These are phyloP conservation scores for Pseudomugil tenellus DNA, from an alignment of 2,797 vertebrate species.

Conservation along the genomic window DNA sequence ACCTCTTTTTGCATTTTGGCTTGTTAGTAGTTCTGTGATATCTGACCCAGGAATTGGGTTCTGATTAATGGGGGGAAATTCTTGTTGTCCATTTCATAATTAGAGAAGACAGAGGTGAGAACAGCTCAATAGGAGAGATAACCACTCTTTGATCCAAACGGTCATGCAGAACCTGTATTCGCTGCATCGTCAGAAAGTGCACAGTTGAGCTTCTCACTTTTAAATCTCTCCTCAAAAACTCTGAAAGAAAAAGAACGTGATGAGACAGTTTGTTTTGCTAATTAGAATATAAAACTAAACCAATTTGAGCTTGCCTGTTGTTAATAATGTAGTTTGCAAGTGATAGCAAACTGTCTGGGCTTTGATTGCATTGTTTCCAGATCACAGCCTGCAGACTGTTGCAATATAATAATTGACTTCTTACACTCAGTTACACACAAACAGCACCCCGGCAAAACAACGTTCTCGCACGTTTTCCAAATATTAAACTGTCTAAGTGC, in stretches of 20 bases:
- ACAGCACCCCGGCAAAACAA: slow-evolving; percentile 33
- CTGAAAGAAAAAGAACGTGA: slow-evolving; percentile 50
- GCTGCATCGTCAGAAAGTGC: slow-evolving; percentile 86
- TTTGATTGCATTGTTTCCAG: slow-evolving; percentile 53
- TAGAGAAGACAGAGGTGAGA: slow-evolving; percentile 96
- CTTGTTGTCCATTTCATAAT: slow-evolving; percentile 89
- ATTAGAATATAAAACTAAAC: slow-evolving; percentile 25
- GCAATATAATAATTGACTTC: slow-evolving; percentile 62
- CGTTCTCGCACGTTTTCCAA: slow-evolving; percentile 56
- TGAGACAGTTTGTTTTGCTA: slow-evolving; percentile 22
- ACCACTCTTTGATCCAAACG: slow-evolving; percentile 94
- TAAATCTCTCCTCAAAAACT: slow-evolving; percentile 85
- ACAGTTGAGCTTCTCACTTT: slow-evolving; percentile 82
- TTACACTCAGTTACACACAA: slow-evolving; percentile 61
- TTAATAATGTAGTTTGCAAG: slow-evolving; percentile 39
- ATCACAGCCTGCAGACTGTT: slow-evolving; percentile 52
- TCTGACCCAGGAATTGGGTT: slow-evolving; percentile 81
- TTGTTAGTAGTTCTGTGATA: slow-evolving; percentile 85
- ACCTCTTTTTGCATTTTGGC: slow-evolving; percentile 80
- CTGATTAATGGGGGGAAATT: slow-evolving; percentile 91
- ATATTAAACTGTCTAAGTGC: slow-evolving; percentile 70
- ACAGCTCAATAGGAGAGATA: slow-evolving; percentile 96
- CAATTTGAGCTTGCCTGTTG: slow-evolving; percentile 27
- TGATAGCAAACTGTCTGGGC: slow-evolving; percentile 37
- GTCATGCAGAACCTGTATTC: slow-evolving; percentile 89